Base-by-base conservation (phyloP, 1,140 invertebrate species). In the Brachionus plicatilis region DNA sequence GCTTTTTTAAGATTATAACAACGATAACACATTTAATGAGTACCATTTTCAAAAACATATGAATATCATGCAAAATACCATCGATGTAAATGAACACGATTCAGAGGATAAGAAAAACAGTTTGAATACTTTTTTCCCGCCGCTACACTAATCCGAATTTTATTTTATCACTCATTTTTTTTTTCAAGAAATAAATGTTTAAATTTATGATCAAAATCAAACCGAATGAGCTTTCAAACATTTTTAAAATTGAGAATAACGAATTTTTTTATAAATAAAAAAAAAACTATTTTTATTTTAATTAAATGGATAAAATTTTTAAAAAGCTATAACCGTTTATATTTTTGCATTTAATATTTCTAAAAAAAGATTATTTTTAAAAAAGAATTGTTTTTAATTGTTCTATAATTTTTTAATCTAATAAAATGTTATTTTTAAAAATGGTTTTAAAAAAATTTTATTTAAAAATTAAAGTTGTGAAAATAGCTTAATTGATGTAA, bases 1-100 rank as follows among this genome's bases (percentile, higher is more conserved):
- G 33, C 2, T 27, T 76, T 47, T 76, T 76, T 76, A 1, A 76
- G 72, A 76, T 8, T 53, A 14, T 56, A 82, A 82, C 27, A 68
- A 60, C 37, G 79, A 82, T 45, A 60, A 82, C 41, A 82, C 79
- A 60, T 65, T 65, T 65, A 82, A 82, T 56, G 79, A 82, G 29
- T 68, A 43, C 20, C 79, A 82, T 65, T 82, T 82, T 17, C 53
- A 68, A 41, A 82, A 82, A 37, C 79, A 82, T 24, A 45, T 82
- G 33, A 82, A 82, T 66, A 43, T 82, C 9, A 82, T 82, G 53
- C 53, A 68, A 60, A 65, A 60, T 43, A 76, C 72, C 43, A 76
- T 50, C 20, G 72, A 76, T 50, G 45, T 76, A 76, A 76, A 76
- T 29, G 72, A 76, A 12, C 72, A 76, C 14, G 72, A 76, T 24